A percentile compares a stretch with the other conserved stretches of the same genome.
Conservation (phyloP, 2,888 invertebrate genomes). For the Harpalus rubripes region DNA sequence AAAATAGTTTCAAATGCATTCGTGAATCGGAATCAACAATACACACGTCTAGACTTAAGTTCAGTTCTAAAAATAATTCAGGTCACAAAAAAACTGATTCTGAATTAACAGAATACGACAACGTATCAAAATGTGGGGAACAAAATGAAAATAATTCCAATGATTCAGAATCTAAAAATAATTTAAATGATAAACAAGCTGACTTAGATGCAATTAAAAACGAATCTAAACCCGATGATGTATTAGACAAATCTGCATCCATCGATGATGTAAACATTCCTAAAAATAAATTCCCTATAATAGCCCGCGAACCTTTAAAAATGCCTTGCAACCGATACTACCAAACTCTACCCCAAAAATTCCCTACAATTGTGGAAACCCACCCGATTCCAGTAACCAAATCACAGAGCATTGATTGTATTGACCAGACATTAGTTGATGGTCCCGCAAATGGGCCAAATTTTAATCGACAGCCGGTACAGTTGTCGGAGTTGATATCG, state of each 20-base stretch:
- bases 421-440: slow-evolving; percentile 14
- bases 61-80: neutral
- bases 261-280: neutral
- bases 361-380: slow-evolving; percentile 25
- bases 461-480: slow-evolving; percentile 40
- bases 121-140: neutral
- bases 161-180: slow-evolving; percentile 7
- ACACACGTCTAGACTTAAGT: neutral
- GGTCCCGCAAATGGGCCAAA: neutral
- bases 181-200: neutral
- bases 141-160: neutral
- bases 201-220: neutral
- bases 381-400: slow-evolving; percentile 34
- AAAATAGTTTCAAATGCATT: neutral
- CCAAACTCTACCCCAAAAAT: slow-evolving; percentile 33
- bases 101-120: slow-evolving; percentile 11
- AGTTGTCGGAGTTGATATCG: slow-evolving; percentile 27
- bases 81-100: slow-evolving; percentile 8
- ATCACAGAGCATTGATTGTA: slow-evolving; percentile 57
- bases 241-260: neutral
- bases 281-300: slow-evolving; percentile 1
- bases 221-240: neutral
- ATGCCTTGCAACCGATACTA: neutral
- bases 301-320: slow-evolving; percentile 6
- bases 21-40: neutral